Base-by-base conservation (phyloP, 2,888 invertebrate species). In the Campoplex nolae region DNA sequence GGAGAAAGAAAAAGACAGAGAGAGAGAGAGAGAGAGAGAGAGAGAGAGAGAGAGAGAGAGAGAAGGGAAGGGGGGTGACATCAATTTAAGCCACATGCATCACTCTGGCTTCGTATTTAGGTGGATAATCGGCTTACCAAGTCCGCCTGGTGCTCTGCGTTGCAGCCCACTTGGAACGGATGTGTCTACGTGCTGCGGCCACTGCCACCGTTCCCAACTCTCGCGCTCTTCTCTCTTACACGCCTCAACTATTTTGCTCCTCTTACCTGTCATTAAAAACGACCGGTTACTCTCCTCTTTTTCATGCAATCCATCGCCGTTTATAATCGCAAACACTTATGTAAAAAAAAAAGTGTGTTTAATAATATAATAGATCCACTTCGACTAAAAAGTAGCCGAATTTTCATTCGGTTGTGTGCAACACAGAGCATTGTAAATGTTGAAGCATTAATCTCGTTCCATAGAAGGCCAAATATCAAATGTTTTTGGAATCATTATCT, bases 91-190 rank as follows among this genome's bases (percentile, higher is more conserved):
- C 93, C 93, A 93, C 92, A 91, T 91, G 93, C 94, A 94, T 91
- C 92, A 91, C 90, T 92, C 90, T 90, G 94, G 94, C 94, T 94
- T 94, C 94, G 93, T 93, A 94, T 94, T 94, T 93, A 93, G 94
- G 93, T 92, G 92, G 92, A 93, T 94, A 94, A 94, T 94, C 93
- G 93, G 93, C 93, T 94, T 94, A 94, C 90, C 90, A 91, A 91
- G 93, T 88, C 90, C 90, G 92, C 88, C 90, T 89, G 84, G 85
- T 84, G 79, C 86, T 70, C 68, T 67, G 62, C 62, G 82, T 90
- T 89, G 91, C 91, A 89, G 89, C 89, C 89, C 90, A 90, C 91
- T 92, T 90, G 89, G 89, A 89, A 86, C 89, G 89, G 89, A 89
- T 90, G 89, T 88, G 90, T 90, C 89, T 90, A 89, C 90, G 88